Conservation (phyloP, 2,113 vertebrate species). For the Anolis sagrei region DNA sequence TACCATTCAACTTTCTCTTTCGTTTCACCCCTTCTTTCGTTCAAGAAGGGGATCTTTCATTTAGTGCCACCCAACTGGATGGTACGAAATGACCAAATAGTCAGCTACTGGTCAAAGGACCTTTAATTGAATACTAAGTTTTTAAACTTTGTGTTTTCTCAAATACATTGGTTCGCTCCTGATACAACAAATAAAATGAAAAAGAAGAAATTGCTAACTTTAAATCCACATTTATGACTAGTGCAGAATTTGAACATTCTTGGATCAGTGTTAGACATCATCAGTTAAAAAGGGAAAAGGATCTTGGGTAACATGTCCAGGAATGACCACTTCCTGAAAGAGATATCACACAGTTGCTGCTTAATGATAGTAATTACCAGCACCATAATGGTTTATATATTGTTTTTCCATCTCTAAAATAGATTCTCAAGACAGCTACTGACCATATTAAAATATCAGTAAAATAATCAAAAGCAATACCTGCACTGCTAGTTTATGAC, state of each 20-base stretch:
- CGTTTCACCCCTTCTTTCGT: too few relatives aligned
- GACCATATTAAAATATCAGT: neutral
- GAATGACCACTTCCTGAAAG: neutral
- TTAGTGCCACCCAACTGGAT: too few relatives aligned
- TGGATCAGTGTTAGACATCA: neutral
- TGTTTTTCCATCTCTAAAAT: neutral
- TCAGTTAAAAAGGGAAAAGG: neutral
- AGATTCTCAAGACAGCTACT: neutral
- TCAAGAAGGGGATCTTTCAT: too few relatives aligned
- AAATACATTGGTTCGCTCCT: too few relatives aligned
- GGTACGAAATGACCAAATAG: too few relatives aligned
- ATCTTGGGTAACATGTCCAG: neutral
- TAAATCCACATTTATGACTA: neutral
- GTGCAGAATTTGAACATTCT: neutral
- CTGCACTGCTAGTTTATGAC: neutral
- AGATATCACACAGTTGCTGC: neutral
- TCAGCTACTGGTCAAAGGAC: too few relatives aligned
- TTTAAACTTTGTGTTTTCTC: too few relatives aligned
- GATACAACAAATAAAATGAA: too few relatives aligned
- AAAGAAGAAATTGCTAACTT: neutral
- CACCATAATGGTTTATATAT: neutral
- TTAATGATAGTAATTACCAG: neutral
- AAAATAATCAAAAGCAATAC: neutral
- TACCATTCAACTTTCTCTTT: too few relatives aligned
- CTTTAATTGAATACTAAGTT: too few relatives aligned